Evolutionary conservation across 1,140 invertebrate species (phyloP).

Genomic region (Littorina saxatilis): DNA sequence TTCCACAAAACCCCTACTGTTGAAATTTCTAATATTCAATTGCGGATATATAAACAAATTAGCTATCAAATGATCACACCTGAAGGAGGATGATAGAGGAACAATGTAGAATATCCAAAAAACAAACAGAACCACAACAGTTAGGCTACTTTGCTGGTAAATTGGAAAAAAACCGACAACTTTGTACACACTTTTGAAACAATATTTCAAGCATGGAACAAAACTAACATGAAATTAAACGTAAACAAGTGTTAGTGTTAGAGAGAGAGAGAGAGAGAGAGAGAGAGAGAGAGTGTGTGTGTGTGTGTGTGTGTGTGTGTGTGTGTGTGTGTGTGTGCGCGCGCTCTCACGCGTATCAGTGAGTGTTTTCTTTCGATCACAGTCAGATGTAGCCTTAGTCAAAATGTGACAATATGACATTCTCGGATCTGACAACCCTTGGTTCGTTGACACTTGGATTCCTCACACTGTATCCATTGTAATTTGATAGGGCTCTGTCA

Average conservation of each 20-base stretch:
- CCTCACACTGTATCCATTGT: too few species aligned
- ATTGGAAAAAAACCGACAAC: too few species aligned
- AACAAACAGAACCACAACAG: too few species aligned
- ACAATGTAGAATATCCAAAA: too few species aligned
- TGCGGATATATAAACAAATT: too few species aligned
- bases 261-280: too few species aligned
- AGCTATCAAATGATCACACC: too few species aligned
- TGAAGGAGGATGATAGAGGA: too few species aligned
- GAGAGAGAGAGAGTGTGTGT: constrained; percentile 1
- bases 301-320: constrained; percentile 20
- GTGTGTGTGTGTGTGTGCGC: constrained; percentile 22
- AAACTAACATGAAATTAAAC: not conserved
- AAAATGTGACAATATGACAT: not conserved
- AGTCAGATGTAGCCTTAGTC: not conserved
- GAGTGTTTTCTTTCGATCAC: not conserved
- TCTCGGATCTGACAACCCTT: not conserved
- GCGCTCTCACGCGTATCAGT: not conserved
- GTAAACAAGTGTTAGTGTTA: constrained; percentile 3
- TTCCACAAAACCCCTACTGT: too few species aligned
- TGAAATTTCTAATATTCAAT: too few species aligned
- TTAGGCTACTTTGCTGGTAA: not conserved
- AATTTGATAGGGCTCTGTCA: too few species aligned
- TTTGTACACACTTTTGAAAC: not conserved
- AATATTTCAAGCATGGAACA: not conserved
- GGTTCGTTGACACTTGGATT: not conserved